These are phyloP conservation scores for Tyria jacobaeae DNA, from an alignment of 2,888 invertebrate species.

Conservation along the genomic window DNA sequence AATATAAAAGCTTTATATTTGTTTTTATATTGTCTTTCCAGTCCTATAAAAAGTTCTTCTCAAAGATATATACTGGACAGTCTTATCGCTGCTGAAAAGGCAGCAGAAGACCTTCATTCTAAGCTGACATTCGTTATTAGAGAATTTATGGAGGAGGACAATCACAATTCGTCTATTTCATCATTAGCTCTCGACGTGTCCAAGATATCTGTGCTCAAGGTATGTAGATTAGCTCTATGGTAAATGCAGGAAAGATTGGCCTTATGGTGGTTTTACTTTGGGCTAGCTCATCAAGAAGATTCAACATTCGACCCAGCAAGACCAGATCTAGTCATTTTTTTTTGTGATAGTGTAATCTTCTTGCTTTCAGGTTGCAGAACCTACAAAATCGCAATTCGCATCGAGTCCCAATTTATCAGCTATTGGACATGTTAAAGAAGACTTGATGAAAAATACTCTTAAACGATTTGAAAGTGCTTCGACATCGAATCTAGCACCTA, in stretches of 20 bases:
- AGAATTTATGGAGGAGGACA: constrained; percentile 65
- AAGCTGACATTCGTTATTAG: constrained; percentile 63
- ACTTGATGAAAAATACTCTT: constrained; percentile 58
- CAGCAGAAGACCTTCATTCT: constrained; percentile 66
- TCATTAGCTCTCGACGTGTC: constrained; percentile 78
- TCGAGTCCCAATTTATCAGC: constrained; percentile 78
- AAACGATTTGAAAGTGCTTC: constrained; percentile 72
- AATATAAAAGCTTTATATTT: background rate
- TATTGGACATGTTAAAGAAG: constrained; percentile 55
- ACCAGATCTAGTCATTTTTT: too few relatives aligned
- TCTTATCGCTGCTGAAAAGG: constrained; percentile 67
- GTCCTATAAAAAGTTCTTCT: constrained; percentile 67
- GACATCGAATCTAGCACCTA: constrained; percentile 64
- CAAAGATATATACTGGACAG: constrained; percentile 62
- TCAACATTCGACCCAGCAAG: too few relatives aligned
- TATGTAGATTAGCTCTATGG: constrained; percentile 27
- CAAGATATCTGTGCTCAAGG: constrained; percentile 79
- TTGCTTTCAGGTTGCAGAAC: constrained; percentile 65
- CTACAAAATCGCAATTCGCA: constrained; percentile 70
- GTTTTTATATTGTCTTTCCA: constrained; percentile 49
- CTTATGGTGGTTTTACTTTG: background rate
- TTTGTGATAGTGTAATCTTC: background rate
- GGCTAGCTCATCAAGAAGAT: too few relatives aligned
- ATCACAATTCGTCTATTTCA: constrained; percentile 70
- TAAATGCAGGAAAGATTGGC: background rate